Percentiles rank a stretch among this genome's conserved stretches.
Evolutionary conservation across 2,888 invertebrate genomes (phyloP).

Genomic region (Nomada lathburiana): DNA sequence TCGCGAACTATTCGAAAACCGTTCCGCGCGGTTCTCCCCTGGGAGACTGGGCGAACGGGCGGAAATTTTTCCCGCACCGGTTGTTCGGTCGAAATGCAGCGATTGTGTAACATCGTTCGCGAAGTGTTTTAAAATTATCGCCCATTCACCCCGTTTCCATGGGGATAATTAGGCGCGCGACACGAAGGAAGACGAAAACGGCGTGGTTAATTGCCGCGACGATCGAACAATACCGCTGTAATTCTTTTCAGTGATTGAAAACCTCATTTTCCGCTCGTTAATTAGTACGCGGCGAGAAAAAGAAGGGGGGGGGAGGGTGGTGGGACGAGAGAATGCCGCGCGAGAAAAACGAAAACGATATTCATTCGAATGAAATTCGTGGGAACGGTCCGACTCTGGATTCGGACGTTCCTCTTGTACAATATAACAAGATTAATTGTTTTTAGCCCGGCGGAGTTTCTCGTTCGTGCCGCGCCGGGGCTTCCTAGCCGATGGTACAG

Average conservation of each 20-base stretch:
- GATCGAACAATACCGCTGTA: conserved; percentile 40
- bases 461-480: conserved; percentile 16
- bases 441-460: conserved; percentile 61
- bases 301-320: neutral
- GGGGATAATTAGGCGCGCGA: conserved; percentile 32
- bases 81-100: neutral
- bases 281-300: neutral
- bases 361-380: neutral
- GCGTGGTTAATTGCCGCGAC: conserved; percentile 9
- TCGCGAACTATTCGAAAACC: neutral
- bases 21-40: neutral
- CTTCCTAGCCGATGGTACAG: conserved; percentile 59
- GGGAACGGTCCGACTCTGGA: conserved; percentile 13
- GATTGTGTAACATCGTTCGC: neutral
- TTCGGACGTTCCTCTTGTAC: conserved; percentile 48
- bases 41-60: neutral
- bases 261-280: conserved; percentile 23
- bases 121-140: conserved; percentile 38
- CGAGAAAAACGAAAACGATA: neutral
- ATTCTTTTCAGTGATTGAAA: conserved; percentile 34
- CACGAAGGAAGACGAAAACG: neutral
- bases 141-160: neutral
- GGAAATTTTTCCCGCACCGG: neutral
- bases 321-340: too few species aligned
- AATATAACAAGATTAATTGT: conserved; percentile 75